phyloP scores from a whole-genome alignment of 2,113 vertebrate species.

The Halcyon malimbica region DNA sequence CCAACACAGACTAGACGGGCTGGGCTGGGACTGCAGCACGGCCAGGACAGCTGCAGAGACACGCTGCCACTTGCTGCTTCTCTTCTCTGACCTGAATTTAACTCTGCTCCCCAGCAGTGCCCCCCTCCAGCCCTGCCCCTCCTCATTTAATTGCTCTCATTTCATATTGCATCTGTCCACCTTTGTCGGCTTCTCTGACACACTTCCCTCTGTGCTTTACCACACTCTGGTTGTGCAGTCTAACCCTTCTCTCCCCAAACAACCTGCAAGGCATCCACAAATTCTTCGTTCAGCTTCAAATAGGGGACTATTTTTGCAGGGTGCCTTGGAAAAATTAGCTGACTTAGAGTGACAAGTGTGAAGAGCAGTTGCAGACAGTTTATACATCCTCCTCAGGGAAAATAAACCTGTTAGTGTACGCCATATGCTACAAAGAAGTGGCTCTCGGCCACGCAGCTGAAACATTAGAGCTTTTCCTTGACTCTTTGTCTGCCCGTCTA shows the following conservation, averaged over 20 bases:
- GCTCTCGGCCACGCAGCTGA: slow-evolving; percentile 44
- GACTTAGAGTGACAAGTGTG: slow-evolving; percentile 61
- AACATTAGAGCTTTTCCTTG: slow-evolving; percentile 14
- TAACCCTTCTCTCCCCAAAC: fast-evolving
- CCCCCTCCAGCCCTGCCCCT: not conserved
- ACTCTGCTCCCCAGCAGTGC: not conserved
- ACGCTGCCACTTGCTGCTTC: not conserved
- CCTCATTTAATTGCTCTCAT: not conserved
- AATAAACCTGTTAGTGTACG: slow-evolving; percentile 54
- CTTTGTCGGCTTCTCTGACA: not conserved
- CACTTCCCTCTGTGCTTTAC: not conserved
- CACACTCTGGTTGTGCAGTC: fast-evolving
- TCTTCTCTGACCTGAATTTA: not conserved
- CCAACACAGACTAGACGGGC: not conserved
- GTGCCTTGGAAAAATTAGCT: slow-evolving; percentile 17
- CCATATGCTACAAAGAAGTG: slow-evolving; percentile 56
- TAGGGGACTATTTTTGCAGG: not conserved
- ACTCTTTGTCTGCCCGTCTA: slow-evolving; percentile 52
- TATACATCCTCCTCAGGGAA: slow-evolving; percentile 56
- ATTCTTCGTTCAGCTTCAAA: not conserved
- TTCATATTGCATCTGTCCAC: fast-evolving
- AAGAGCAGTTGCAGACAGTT: slow-evolving; percentile 66
- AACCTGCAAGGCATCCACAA: not conserved
- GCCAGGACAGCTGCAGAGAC: not conserved
- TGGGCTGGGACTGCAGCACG: not conserved